Conservation (phyloP, 1,140 invertebrate genomes). For the Trachymyrmex cornetzi region DNA sequence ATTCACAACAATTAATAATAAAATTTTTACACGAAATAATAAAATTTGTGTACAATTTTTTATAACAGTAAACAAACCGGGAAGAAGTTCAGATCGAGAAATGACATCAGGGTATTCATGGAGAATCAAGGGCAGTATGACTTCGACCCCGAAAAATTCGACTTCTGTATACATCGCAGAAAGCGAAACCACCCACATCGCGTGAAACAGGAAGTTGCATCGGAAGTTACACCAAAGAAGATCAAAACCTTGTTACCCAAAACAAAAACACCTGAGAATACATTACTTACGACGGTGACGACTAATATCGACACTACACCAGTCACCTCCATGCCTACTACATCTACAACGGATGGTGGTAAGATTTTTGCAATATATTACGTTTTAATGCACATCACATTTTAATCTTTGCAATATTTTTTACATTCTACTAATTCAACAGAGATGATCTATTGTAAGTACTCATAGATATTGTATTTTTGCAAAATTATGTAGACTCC, state of each 20-base stretch:
- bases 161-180: conserved; percentile 85
- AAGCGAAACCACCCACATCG: conserved; percentile 74
- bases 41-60: conserved; percentile 36
- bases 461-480: conserved; percentile 40
- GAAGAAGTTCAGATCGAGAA: conserved; percentile 85
- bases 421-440: conserved; percentile 67
- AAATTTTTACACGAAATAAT: not conserved
- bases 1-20: conserved; percentile 5
- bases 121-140: conserved; percentile 82
- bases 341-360: conserved; percentile 79
- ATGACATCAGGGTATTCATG: conserved; percentile 84
- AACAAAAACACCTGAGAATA: conserved; percentile 75
- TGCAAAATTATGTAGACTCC: conserved; percentile 23
- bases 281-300: conserved; percentile 47
- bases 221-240: conserved; percentile 78
- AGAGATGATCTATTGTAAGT: conserved; percentile 82
- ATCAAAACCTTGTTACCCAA: conserved; percentile 85
- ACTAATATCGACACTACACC: conserved; percentile 51
- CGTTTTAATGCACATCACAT: conserved; percentile 31
- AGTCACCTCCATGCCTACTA: conserved; percentile 68
- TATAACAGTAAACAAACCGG: conserved; percentile 81
- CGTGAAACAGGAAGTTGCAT: conserved; percentile 74
- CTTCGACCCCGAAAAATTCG: conserved; percentile 85
- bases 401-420: conserved; percentile 55
- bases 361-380: conserved; percentile 55